Conservation (phyloP, 2,113 vertebrate genomes). For the Bubo blakistoni region DNA sequence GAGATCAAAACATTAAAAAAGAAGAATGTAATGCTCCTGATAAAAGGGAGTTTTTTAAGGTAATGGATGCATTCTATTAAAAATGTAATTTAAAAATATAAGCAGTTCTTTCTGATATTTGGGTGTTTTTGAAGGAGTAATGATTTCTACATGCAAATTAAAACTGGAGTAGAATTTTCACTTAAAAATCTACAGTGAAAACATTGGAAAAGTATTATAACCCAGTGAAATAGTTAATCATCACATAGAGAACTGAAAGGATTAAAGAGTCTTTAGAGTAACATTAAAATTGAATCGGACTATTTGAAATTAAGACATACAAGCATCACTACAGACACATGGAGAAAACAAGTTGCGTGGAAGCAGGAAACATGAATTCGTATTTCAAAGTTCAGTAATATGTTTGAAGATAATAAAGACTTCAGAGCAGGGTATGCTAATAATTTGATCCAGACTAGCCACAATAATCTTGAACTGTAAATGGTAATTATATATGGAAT, state of each 20-base stretch:
- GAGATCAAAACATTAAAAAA: not conserved
- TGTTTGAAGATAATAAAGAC: not conserved
- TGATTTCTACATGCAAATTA: not conserved
- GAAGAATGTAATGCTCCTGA: not conserved
- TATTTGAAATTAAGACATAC: not conserved
- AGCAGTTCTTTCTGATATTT: not conserved
- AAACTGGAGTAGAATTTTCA: not conserved
- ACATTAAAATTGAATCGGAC: not conserved
- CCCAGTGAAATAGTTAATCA: not conserved
- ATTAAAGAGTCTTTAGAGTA: not conserved
- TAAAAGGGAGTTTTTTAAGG: not conserved
- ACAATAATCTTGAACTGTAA: not conserved
- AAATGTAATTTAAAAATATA: not conserved
- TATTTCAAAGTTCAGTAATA: not conserved
- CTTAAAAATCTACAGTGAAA: not conserved
- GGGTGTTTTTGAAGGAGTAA: not conserved
- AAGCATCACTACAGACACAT: not conserved
- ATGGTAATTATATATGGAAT: not conserved
- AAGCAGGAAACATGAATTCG: not conserved
- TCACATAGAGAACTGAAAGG: not conserved
- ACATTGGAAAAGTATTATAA: not conserved
- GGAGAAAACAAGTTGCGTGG: not conserved
- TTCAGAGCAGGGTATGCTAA: not conserved
- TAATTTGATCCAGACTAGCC: not conserved
- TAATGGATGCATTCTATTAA: not conserved